Conservation (phyloP, 2,797 vertebrate species). For the Adelosebastes latens region DNA sequence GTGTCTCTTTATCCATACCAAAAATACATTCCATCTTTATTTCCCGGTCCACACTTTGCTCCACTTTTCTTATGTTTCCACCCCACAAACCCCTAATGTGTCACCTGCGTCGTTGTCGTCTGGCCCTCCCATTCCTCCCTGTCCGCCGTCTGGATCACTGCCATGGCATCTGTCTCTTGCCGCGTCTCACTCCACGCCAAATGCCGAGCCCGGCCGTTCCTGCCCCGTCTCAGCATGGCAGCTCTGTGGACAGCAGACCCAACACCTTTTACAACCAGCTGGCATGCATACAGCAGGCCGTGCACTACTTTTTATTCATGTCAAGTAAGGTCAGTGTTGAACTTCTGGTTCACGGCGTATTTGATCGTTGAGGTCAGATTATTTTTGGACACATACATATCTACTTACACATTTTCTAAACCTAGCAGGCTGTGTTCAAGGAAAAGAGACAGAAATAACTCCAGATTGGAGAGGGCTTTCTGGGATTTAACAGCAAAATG, state of each 20-base stretch:
- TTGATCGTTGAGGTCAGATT: not conserved
- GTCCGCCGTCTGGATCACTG: constrained; percentile 63
- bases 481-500: not conserved
- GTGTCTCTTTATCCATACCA: too few relatives aligned
- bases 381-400: not conserved
- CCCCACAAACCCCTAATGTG: not conserved
- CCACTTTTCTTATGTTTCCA: not conserved
- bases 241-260: constrained; percentile 54
- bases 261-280: constrained; percentile 45
- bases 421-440: not conserved
- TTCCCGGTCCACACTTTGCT: not conserved
- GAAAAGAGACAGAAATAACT: not conserved
- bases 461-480: not conserved
- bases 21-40: not conserved
- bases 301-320: not conserved
- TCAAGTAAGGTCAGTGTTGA: not conserved
- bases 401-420: not conserved
- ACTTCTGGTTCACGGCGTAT: not conserved
- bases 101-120: constrained; percentile 80
- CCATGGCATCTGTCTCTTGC: constrained; percentile 79
- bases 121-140: constrained; percentile 78
- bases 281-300: not conserved
- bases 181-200: constrained; percentile 83
- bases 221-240: constrained; percentile 86
- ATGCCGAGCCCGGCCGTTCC: constrained; percentile 84